Evolutionary conservation across 2,888 invertebrate species (phyloP).

Genomic region (Acleris literana): DNA sequence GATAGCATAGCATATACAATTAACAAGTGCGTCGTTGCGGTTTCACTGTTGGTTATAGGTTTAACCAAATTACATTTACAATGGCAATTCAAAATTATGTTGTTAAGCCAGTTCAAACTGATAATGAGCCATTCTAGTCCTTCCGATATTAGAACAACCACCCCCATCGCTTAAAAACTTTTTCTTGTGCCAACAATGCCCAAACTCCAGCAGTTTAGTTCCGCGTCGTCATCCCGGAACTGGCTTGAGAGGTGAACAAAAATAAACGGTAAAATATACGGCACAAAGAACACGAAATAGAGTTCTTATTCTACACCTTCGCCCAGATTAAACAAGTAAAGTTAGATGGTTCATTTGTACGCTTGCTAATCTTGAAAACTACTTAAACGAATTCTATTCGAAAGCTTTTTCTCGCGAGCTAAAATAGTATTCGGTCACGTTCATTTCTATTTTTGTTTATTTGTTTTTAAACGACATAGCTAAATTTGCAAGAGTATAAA

Average conservation of each 20-base stretch:
- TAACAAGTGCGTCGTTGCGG: too few relatives aligned
- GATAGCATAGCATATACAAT: too few relatives aligned
- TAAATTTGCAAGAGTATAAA: too few relatives aligned
- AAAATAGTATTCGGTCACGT: background rate
- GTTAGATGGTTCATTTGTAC: slow-evolving; percentile 7
- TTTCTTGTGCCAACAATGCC: slow-evolving; percentile 14
- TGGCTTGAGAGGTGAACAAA: slow-evolving; percentile 1
- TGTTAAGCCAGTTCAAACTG: slow-evolving; percentile 12
- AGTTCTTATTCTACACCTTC: slow-evolving; percentile 4
- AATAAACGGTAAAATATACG: background rate
- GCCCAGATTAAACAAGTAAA: slow-evolving; percentile 9
- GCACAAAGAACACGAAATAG: slow-evolving; percentile 5
- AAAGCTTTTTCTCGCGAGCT: slow-evolving; percentile 1
- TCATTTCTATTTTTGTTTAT: background rate
- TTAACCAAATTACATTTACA: too few relatives aligned
- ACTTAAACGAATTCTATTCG: slow-evolving; percentile 10
- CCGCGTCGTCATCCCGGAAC: background rate
- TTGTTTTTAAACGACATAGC: too few relatives aligned
- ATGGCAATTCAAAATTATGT: background rate
- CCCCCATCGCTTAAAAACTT: slow-evolving; percentile 6
- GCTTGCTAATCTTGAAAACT: slow-evolving; percentile 5
- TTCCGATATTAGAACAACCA: slow-evolving; percentile 16
- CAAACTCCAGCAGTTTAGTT: slow-evolving; percentile 1
- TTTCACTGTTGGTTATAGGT: too few relatives aligned
- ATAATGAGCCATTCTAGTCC: slow-evolving; percentile 18